Evolutionary conservation across 2,888 invertebrate genomes (phyloP).

Genomic region (Stomorhina lunata): DNA sequence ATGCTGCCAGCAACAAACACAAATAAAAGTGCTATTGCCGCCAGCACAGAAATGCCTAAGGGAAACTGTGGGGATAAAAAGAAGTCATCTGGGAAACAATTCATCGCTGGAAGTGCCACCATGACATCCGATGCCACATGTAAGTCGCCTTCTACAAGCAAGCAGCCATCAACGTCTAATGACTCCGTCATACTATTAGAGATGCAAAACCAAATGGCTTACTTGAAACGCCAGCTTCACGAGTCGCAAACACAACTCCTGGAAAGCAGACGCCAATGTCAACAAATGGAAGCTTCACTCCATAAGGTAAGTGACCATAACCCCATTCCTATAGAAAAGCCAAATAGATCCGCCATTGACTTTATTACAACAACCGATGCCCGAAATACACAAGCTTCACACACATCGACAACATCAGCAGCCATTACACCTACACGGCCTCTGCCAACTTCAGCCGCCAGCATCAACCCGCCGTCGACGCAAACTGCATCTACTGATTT

Average conservation of each 20-base stretch:
- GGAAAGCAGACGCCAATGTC: conserved; percentile 10
- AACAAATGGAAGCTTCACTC: not conserved
- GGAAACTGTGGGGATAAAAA: not conserved
- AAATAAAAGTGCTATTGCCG: not conserved
- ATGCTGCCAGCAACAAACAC: conserved; percentile 18
- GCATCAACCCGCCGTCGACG: not conserved
- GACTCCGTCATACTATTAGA: not conserved
- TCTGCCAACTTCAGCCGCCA: not conserved
- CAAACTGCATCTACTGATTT: not conserved
- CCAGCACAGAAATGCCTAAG: not conserved
- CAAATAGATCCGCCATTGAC: not conserved
- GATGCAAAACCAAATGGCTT: conserved; percentile 34
- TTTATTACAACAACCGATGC: not conserved
- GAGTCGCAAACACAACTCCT: not conserved
- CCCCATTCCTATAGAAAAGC: conserved; percentile 6
- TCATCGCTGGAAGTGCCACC: not conserved
- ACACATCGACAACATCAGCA: not conserved
- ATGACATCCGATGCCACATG: not conserved
- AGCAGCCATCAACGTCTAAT: not conserved
- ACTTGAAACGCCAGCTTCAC: conserved; percentile 8
- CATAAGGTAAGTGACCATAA: conserved; percentile 19
- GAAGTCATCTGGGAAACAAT: not conserved
- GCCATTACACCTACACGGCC: too few relatives aligned
- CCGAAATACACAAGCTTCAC: not conserved
- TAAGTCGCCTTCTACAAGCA: not conserved